phyloP scores from a whole-genome alignment of 2,113 vertebrate genomes.

The Seriola quinqueradiata region DNA sequence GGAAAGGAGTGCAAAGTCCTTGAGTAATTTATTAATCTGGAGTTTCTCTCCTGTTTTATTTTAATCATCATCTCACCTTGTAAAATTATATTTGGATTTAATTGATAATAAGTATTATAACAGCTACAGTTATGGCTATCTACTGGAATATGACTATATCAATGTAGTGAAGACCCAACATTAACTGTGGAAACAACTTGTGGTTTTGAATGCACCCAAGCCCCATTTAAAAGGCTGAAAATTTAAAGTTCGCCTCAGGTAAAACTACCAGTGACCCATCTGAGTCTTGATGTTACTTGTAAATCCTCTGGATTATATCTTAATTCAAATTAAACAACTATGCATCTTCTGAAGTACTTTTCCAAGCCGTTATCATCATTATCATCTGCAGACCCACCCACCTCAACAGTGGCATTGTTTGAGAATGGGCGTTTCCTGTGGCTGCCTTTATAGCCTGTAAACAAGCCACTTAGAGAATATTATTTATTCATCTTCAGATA shows the following conservation, averaged over 20 bases:
- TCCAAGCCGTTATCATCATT: neutral
- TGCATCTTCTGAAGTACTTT: neutral
- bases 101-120: neutral
- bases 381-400: neutral
- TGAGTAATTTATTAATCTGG: neutral
- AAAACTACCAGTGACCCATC: neutral
- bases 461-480: neutral
- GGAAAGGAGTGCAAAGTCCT: neutral
- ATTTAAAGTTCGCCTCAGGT: too few relatives aligned
- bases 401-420: neutral
- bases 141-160: neutral
- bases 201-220: conserved; percentile 14
- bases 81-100: neutral
- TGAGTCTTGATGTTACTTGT: neutral
- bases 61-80: neutral
- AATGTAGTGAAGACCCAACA: neutral
- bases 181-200: neutral
- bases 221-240: neutral
- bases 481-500: neutral
- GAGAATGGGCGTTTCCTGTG: neutral
- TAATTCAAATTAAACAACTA: neutral
- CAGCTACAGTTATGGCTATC: neutral
- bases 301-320: neutral
- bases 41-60: neutral
- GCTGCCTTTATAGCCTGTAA: neutral